Evolutionary conservation across 2,888 invertebrate genomes (phyloP), one percentile per base, ranked within the genome.

Genomic region (Cabera pusaria): DNA sequence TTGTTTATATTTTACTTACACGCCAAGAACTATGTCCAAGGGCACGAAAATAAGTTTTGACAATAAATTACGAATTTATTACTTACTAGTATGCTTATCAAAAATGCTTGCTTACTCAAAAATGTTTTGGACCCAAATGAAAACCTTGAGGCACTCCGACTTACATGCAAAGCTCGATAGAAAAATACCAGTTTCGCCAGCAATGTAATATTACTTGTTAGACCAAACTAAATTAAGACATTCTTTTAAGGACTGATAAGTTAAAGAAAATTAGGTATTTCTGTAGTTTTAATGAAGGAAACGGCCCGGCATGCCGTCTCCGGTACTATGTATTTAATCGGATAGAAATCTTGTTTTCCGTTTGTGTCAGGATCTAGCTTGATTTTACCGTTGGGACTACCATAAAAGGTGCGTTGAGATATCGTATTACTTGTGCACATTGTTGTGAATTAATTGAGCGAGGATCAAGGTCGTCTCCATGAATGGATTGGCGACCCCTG

Each of bases 281-380:
- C 28, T 24, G 27, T 27, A 34, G 5, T 20, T 35, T 29, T 33
- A 39, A 46, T 37, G 18, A 23, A 45, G 44, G 47, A 50, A 48
- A 48, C 45, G 21, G 34, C 14, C 24, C 18, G 14, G 26, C 36
- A 46, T 32, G 33, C 38, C 25, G 43, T 33, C 40, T 39, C 38
- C 34, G 39, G 38, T 49, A 39, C 9, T 11, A 43, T 8, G 17
- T 22, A 38, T 37, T 24, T 33, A 43, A 36, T 38, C 19, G 11
- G n/a, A 21, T 47, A 40, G 42, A 50, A 48, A 50, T 36, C 43
- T 29, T 14, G 42, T 43, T 48, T 39, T 52, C 52, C 47, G 33
- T 45, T 49, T 43, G 24, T 40, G 32, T 42, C 34, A 8, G 25
- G 6, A 27, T 25, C 9, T 25, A 20, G 6, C 12, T 28, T 4